These are phyloP conservation scores for Phorcus lineatus DNA, from an alignment of 2,888 invertebrate species.

Conservation along the genomic window DNA sequence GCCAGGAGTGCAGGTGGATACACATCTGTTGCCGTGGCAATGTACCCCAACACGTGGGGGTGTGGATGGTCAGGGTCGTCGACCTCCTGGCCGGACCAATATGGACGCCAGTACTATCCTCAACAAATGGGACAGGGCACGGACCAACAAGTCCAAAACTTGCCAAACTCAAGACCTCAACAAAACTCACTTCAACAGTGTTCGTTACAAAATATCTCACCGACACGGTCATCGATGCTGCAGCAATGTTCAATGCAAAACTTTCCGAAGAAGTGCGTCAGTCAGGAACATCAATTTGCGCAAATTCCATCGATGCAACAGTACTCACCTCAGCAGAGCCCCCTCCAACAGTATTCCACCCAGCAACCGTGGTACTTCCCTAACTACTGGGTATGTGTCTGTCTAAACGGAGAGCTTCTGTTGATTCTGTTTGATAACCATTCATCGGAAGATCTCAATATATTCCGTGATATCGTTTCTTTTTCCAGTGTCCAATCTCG, in stretches of 20 bases:
- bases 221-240: neutral
- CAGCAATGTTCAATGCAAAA: constrained; percentile 6
- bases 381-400: constrained; percentile 16
- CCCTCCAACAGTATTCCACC: constrained; percentile 5
- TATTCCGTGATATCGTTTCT: no score
- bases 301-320: neutral
- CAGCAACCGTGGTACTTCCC: constrained; percentile 21
- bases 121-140: neutral
- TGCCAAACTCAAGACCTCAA: neutral
- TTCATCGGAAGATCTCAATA: no score
- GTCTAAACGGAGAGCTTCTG: no score
- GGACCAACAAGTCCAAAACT: neutral
- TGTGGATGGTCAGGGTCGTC: constrained; percentile 12
- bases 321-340: neutral
- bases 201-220: neutral
- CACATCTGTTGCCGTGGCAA: constrained; percentile 20
- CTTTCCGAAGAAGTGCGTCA: constrained; percentile 12
- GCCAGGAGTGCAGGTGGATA: constrained; percentile 8
- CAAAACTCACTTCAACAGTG: constrained; percentile 7
- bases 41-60: constrained; percentile 28
- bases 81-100: constrained; percentile 6
- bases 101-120: constrained; percentile 3
- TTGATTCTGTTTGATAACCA: no score
- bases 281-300: neutral
- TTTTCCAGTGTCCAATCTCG: no score